A percentile compares a stretch with the other conserved stretches of the same genome.
Conservation (phyloP, 2,797 vertebrate genomes). For the Hybognathus amarus region DNA sequence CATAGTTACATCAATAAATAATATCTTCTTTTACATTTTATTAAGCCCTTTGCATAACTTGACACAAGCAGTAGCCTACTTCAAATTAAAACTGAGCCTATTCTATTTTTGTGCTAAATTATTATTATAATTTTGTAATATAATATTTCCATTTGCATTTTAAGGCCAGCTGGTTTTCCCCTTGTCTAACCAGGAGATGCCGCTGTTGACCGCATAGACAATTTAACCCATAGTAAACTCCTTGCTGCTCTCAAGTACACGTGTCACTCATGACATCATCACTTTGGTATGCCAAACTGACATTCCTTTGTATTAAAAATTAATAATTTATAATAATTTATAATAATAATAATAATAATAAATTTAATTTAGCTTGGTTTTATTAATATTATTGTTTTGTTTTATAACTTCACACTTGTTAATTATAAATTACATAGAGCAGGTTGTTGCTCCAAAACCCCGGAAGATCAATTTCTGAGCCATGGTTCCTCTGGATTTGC, state of each 20-base stretch:
- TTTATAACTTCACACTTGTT: background rate
- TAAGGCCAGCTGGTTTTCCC: background rate
- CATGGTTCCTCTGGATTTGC: background rate
- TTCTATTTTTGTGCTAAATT: background rate
- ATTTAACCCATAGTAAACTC: constrained; percentile 5
- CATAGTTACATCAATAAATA: background rate
- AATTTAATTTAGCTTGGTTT: background rate
- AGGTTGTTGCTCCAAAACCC: background rate
- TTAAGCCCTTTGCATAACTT: background rate
- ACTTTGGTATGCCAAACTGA: background rate
- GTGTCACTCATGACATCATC: background rate
- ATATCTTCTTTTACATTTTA: background rate
- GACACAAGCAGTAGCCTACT: background rate
- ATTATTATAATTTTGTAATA: background rate
- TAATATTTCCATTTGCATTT: background rate
- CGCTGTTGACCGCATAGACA: background rate
- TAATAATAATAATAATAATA: background rate
- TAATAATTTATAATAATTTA: too few relatives aligned
- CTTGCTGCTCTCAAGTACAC: background rate
- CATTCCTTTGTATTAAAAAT: background rate
- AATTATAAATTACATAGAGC: background rate
- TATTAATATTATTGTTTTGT: background rate
- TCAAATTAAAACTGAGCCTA: background rate
- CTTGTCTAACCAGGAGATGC: constrained; percentile 11
- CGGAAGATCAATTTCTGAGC: background rate